These are phyloP conservation scores for Intellagama lesueurii DNA, from an alignment of 2,797 vertebrate genomes.

Conservation along the genomic window DNA sequence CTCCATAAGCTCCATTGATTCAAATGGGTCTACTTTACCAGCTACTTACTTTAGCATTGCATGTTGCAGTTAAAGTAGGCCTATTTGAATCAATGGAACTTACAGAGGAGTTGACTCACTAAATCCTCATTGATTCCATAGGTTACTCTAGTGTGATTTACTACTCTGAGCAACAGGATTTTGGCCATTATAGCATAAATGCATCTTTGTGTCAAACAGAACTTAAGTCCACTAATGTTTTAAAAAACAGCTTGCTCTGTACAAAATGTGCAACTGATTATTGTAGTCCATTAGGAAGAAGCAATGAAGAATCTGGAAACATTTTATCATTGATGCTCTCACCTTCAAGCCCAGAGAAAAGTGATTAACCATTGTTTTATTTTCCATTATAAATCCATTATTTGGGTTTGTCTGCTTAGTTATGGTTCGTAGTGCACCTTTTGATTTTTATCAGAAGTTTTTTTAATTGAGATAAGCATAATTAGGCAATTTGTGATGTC, in stretches of 20 bases:
- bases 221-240: too few relatives aligned
- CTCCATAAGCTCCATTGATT: too few relatives aligned
- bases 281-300: background rate
- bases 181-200: background rate
- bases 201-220: background rate
- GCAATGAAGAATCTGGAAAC: background rate
- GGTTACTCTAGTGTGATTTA: too few relatives aligned
- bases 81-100: too few relatives aligned
- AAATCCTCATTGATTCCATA: too few relatives aligned
- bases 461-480: background rate
- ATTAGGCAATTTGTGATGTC: background rate
- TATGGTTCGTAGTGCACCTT: background rate
- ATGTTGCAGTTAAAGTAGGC: too few relatives aligned
- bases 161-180: too few relatives aligned
- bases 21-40: too few relatives aligned
- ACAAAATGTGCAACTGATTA: too few relatives aligned
- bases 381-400: background rate
- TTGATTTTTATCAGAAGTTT: background rate
- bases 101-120: too few relatives aligned
- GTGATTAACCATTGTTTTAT: background rate
- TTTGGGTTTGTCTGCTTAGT: background rate
- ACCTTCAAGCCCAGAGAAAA: background rate
- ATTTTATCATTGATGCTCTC: background rate
- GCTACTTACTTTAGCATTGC: too few relatives aligned
- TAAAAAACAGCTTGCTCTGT: too few relatives aligned